Base-by-base conservation (phyloP, 2,113 vertebrate genomes). In the Zapus hudsonius region DNA sequence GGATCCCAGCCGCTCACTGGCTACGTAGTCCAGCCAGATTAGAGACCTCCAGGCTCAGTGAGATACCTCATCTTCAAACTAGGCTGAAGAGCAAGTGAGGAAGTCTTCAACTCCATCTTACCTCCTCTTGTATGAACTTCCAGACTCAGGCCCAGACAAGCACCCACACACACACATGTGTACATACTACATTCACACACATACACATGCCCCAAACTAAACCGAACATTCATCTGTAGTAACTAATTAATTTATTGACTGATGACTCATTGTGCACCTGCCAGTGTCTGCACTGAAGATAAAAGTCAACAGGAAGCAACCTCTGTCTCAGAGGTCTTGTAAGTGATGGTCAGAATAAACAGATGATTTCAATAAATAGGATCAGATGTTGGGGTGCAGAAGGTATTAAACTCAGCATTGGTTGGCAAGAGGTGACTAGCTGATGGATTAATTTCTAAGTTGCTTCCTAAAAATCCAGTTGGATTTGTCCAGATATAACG, bases 201-300 rank as follows among this genome's bases (percentile, higher is more conserved):
- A 52, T 52, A 52, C 52, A 52, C 16, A 15, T 52, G 11, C 52
- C 52, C 12, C 11, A 52, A 52, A 52, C 16, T 52, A 70, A 61
- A 86, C 59, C 31, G 8, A 27, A 52, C 42, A 89, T 92, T 72
- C 92, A 90, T 75, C 42, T 40, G 61, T 87, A 67, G 55, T 82
- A n/a, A 87, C 19, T 93, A 29, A 81, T 84, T 78, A 16, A 72
- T 79, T 84, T 64, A 84, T 52, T 84, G 25, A 47, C 33, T 42
- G 9, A 47, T 82, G 84, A 89, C 88, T 90, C 52, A 78, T 74
- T 64, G 59, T 57, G 67, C 27, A 89, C 70, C 64, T 23, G 67
- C 38, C 55, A 19, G 69, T 89, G 75, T 83, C 83, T 66, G 66
- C 2, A 6, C 16, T 29, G 33, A 83, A 86, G 91, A 76, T 63